These are phyloP conservation scores for Ptychoptera albimana DNA, from an alignment of 2,888 invertebrate species.

Conservation along the genomic window DNA sequence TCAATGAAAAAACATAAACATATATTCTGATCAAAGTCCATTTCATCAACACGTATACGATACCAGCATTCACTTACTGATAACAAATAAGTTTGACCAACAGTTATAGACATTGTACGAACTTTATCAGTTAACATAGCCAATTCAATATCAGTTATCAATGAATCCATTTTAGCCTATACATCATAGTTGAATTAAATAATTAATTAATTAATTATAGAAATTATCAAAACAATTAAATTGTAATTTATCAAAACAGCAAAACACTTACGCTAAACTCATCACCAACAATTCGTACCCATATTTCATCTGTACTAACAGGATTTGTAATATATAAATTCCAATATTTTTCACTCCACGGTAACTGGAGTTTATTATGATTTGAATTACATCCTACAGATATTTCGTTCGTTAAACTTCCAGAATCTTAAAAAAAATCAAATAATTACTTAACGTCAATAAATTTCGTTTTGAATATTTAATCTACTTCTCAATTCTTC, in stretches of 20 bases:
- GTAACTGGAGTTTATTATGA: constrained; percentile 9
- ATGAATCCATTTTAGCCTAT: constrained; percentile 34
- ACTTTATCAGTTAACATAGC: constrained; percentile 22
- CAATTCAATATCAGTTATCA: constrained; percentile 35
- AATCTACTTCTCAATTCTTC: constrained; percentile 10
- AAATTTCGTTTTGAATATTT: background rate
- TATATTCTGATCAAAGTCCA: constrained; percentile 31
- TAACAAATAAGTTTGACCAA: constrained; percentile 25
- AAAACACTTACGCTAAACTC: constrained; percentile 42
- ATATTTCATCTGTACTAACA: constrained; percentile 44
- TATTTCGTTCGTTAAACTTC: constrained; percentile 11
- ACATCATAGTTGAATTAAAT: no score
- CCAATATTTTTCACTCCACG: constrained; percentile 28
- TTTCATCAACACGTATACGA: constrained; percentile 36
- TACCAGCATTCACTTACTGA: constrained; percentile 37
- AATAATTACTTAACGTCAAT: background rate
- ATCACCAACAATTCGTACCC: constrained; percentile 47
- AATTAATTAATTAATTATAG: constrained; percentile 4
- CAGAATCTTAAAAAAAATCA: constrained; percentile 11
- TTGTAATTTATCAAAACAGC: background rate
- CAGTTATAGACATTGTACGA: constrained; percentile 15
- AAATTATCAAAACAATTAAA: background rate
- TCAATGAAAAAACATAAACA: constrained; percentile 54
- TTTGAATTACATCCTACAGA: background rate
- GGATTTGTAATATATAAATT: constrained; percentile 45